Conservation (phyloP, 2,888 invertebrate species). For the Andrena haemorrhoa region DNA sequence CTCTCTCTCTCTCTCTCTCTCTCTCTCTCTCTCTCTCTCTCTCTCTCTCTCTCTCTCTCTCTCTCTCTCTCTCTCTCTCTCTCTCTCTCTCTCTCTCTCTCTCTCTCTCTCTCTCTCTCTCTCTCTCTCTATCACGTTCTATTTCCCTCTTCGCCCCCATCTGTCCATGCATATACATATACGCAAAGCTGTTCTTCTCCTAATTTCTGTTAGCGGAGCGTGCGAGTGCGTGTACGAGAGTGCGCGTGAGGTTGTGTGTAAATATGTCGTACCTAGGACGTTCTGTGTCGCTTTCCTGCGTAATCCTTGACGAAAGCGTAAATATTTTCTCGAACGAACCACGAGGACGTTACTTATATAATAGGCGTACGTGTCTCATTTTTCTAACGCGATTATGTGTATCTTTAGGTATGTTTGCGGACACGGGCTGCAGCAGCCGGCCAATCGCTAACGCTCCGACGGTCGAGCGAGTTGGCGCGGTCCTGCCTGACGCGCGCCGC, state of each 20-base stretch:
- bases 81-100: not conserved
- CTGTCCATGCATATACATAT: constrained; percentile 18
- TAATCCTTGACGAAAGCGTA: constrained; percentile 6
- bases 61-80: not conserved
- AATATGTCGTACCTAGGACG: constrained; percentile 57
- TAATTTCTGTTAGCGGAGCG: constrained; percentile 4
- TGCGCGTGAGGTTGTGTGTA: constrained; percentile 58
- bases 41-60: not conserved
- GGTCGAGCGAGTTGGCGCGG: not conserved
- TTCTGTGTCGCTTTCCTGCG: constrained; percentile 48
- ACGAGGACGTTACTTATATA: constrained; percentile 39
- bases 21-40: not conserved
- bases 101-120: not conserved
- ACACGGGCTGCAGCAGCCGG: constrained; percentile 24
- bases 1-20: not conserved
- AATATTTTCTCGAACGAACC: constrained; percentile 5
- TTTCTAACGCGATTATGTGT: constrained; percentile 32
- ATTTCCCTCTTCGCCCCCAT: constrained; percentile 12
- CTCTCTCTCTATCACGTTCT: not conserved
- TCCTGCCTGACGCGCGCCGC: not conserved
- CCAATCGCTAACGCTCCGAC: not conserved
- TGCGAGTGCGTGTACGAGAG: constrained; percentile 46
- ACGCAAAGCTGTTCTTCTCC: not conserved
- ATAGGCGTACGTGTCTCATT: constrained; percentile 16
- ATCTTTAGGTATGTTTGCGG: constrained; percentile 46